Conservation (phyloP, 2,797 vertebrate genomes). For the Pampus argenteus region DNA sequence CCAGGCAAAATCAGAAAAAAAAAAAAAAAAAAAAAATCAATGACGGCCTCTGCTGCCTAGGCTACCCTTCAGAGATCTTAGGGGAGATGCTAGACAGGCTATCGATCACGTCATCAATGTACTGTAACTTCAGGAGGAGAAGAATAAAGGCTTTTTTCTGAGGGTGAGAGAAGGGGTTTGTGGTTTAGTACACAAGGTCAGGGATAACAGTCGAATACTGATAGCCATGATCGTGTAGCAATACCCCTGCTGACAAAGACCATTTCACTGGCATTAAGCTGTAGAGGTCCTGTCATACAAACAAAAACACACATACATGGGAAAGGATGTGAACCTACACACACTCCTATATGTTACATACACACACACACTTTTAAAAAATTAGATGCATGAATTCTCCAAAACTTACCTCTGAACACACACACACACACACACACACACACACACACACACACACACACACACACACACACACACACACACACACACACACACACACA, state of each 20-base stretch:
- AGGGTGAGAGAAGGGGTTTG: constrained; percentile 58
- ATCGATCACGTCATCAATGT: constrained; percentile 79
- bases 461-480: background rate
- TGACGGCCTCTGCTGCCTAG: constrained; percentile 67
- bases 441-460: background rate
- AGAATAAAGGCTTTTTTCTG: constrained; percentile 72
- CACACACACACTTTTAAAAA: constrained; percentile 28
- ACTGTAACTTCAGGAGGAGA: constrained; percentile 74
- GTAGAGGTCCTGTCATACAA: constrained; percentile 31
- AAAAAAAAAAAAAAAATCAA: constrained; percentile 65
- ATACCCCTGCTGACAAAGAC: constrained; percentile 62
- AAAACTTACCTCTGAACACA: too few species aligned
- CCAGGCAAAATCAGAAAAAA: constrained; percentile 57
- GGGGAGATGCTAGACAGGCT: constrained; percentile 70
- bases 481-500: constrained; percentile 23
- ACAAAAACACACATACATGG: constrained; percentile 22
- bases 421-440: constrained; percentile 14
- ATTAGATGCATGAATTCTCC: too few species aligned
- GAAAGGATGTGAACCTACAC: constrained; percentile 31
- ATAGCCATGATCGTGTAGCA: constrained; percentile 57
- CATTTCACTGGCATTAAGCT: constrained; percentile 66
- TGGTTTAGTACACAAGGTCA: constrained; percentile 75
- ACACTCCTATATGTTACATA: constrained; percentile 11
- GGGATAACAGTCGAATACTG: constrained; percentile 68
- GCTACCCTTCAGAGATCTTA: constrained; percentile 75